These are phyloP conservation scores for Paradisaea rubra DNA, from an alignment of 2,113 vertebrate genomes.

Conservation along the genomic window DNA sequence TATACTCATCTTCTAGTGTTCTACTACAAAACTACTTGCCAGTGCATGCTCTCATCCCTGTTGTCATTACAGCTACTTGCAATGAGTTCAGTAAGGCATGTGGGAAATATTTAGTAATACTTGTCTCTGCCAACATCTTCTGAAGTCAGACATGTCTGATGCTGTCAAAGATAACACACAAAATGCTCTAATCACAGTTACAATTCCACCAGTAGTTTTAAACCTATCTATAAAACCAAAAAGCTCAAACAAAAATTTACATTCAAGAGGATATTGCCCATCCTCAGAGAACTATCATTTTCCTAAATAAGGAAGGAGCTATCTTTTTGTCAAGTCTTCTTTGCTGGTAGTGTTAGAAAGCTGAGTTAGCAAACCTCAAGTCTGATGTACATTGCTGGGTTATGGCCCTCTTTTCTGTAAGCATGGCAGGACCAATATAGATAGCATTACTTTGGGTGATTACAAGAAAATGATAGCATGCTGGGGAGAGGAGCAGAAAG, in stretches of 20 bases:
- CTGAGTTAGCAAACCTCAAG: not conserved
- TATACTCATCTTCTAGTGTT: not conserved
- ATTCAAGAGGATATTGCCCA: not conserved
- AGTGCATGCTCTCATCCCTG: not conserved
- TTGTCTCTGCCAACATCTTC: not conserved
- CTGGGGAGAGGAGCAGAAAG: not conserved
- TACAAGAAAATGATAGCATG: not conserved
- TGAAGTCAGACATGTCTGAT: not conserved
- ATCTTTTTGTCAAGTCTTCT: not conserved
- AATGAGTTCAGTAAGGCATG: not conserved
- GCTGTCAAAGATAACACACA: not conserved
- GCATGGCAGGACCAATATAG: not conserved
- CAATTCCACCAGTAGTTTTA: not conserved
- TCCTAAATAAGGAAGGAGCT: not conserved
- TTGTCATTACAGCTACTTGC: not conserved
- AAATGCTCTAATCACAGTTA: not conserved
- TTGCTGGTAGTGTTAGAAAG: not conserved
- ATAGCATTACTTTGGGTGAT: not conserved
- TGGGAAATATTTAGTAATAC: not conserved
- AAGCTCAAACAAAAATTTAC: not conserved
- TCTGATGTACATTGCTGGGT: not conserved
- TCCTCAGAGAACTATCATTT: not conserved
- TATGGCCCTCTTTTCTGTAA: not conserved
- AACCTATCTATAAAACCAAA: not conserved
- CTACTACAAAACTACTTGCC: not conserved